phyloP scores from a whole-genome alignment of 1,140 invertebrate species.

The Drosophila albomicans region DNA sequence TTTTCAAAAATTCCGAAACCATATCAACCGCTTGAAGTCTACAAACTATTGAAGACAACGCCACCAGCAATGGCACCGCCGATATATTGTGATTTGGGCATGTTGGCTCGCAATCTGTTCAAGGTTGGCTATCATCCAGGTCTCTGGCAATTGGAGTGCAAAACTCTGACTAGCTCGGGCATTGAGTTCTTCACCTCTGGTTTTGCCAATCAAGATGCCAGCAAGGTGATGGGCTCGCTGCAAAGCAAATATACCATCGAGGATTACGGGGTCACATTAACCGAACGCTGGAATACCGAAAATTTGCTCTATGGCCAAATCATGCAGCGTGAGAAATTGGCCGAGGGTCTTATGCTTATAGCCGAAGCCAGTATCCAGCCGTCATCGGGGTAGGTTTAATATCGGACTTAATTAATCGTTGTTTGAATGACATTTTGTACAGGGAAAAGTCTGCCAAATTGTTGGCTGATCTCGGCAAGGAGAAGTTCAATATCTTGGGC shows the following conservation, averaged over 20 bases:
- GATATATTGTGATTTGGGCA: conserved; percentile 63
- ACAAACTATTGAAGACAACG: conserved; percentile 42
- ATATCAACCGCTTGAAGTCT: conserved; percentile 31
- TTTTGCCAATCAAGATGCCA: conserved; percentile 55
- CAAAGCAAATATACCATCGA: conserved; percentile 71
- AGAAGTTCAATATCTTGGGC: conserved; percentile 41
- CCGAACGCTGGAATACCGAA: conserved; percentile 69
- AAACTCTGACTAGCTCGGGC: conserved; percentile 50
- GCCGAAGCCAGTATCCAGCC: conserved; percentile 59
- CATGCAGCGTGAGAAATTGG: conserved; percentile 59
- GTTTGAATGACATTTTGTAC: not conserved
- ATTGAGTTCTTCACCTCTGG: conserved; percentile 64
- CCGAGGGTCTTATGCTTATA: conserved; percentile 50
- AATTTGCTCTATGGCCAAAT: conserved; percentile 66
- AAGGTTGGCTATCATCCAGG: conserved; percentile 66
- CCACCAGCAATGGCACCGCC: conserved; percentile 46
- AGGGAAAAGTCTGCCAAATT: conserved; percentile 53
- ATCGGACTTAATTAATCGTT: not conserved
- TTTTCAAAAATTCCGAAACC: conserved; percentile 48
- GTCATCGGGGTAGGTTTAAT: conserved; percentile 28
- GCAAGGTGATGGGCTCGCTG: conserved; percentile 59
- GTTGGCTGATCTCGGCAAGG: conserved; percentile 49
- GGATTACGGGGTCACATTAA: conserved; percentile 59
- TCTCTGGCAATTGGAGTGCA: conserved; percentile 71
- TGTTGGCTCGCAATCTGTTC: conserved; percentile 60